A percentile compares a stretch with the other conserved stretches of the same genome.
phyloP scores from a whole-genome alignment of 1,140 invertebrate genomes.

The Solenopsis invicta region DNA sequence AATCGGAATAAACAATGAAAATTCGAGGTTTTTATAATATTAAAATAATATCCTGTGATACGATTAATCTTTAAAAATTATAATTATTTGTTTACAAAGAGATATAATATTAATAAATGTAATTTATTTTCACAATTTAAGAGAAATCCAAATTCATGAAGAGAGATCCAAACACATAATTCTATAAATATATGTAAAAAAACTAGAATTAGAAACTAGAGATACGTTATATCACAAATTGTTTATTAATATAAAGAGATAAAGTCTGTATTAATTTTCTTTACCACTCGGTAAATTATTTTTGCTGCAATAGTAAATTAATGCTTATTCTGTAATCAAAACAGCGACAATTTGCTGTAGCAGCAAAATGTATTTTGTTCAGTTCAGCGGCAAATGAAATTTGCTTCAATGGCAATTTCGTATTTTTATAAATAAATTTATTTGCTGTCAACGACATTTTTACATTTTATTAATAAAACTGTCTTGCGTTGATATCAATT shows the following conservation, averaged over 20 bases:
- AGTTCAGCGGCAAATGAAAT: slow-evolving; percentile 3
- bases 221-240: not conserved
- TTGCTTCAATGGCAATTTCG: not conserved
- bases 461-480: slow-evolving; percentile 10
- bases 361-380: not conserved
- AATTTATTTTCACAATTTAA: not conserved
- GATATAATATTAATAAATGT: not conserved
- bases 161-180: no score
- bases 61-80: not conserved
- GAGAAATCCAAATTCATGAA: no score
- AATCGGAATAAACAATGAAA: not conserved
- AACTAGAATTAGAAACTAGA: not conserved
- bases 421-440: slow-evolving; percentile 7
- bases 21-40: not conserved
- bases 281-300: not conserved
- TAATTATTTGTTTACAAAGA: not conserved
- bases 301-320: not conserved
- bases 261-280: not conserved
- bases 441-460: not conserved
- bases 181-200: not conserved
- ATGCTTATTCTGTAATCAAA: not conserved
- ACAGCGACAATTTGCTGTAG: not conserved
- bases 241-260: not conserved
- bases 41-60: not conserved
- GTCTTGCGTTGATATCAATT: not conserved